Evolutionary conservation across 2,888 invertebrate species (phyloP).

Genomic region (Copidosoma aretas): DNA sequence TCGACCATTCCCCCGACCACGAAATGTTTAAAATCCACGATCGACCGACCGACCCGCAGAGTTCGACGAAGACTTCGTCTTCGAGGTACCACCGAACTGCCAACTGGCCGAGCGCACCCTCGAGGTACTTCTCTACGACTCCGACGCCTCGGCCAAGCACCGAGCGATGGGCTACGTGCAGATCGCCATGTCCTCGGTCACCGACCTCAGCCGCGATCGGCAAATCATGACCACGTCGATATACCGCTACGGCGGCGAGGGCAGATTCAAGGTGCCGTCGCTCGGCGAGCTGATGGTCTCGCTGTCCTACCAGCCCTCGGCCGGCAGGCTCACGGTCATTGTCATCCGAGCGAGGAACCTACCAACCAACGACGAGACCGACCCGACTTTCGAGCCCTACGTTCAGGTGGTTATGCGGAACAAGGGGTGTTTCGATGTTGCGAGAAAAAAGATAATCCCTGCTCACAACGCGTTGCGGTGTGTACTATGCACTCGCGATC

Average conservation of each 20-base stretch:
- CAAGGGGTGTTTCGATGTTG: no score
- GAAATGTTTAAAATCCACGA: no score
- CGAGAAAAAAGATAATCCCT: no score
- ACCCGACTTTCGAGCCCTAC: constrained; percentile 62
- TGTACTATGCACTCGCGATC: no score
- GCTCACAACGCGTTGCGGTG: no score
- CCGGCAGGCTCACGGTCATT: constrained; percentile 68
- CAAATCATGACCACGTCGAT: constrained; percentile 67
- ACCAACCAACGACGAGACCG: constrained; percentile 50
- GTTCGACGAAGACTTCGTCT: constrained; percentile 74
- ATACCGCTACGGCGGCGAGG: constrained; percentile 65
- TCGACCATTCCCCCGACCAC: no score
- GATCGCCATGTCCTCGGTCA: constrained; percentile 65
- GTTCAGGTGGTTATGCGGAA: constrained; percentile 60
- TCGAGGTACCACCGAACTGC: constrained; percentile 67
- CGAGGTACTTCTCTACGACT: constrained; percentile 71
- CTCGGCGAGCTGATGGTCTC: constrained; percentile 68
- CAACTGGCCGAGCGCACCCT: constrained; percentile 66
- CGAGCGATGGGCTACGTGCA: constrained; percentile 71
- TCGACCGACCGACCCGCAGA: constrained; percentile 63
- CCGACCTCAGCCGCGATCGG: constrained; percentile 66
- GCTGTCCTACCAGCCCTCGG: constrained; percentile 66
- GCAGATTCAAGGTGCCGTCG: constrained; percentile 60
- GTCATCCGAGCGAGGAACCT: constrained; percentile 67
- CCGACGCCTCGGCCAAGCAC: constrained; percentile 71